Evolutionary conservation across 2,888 invertebrate species (phyloP), one percentile per base, ranked within the genome.

Genomic region (Drosophila lutescens): DNA sequence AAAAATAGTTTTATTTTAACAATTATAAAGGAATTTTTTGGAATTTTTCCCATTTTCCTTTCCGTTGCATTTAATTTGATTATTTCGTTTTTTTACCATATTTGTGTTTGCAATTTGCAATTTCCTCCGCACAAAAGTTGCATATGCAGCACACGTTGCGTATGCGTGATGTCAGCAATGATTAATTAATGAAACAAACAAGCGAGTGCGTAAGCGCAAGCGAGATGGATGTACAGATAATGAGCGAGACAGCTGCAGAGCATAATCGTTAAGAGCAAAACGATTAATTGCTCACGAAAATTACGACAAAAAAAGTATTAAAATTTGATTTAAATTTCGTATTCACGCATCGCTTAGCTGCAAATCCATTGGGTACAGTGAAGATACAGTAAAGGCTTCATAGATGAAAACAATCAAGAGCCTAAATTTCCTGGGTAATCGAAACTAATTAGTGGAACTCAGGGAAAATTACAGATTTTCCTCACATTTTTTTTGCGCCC

Each of bases 271-370:
- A 65, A 77, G 38, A 51, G 26, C 9, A 34, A 61, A 61, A 61
- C 43, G 38, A 60, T 36, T 61, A 51, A 44, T 38, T 51, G 61
- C 44, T 65, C 43, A 58, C 26, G 59, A 57, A 38, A 17, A 44
- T 4, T n/a, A 60, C 57, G 7, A 41, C 65, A 71, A 70, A 61
- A 40, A 50, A 26, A 5, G 53, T 58, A 15, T 59, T 55, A 54
- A 67, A 79, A 73, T 78, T 77, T 78, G 51, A 66, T 62, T 81
- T 81, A 65, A 65, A 79, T 78, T 77, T 72, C 47, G 59, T 69
- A 79, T 80, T 67, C 65, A 77, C 66, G 73, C 65, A 61, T 72
- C 73, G 73, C 46, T 79, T 76, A 73, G 77, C 43, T 56, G 51
- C 62, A 43, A 66, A 71, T 13, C 51, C 15, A 36, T 41, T 44